Percentiles rank a stretch among this genome's conserved stretches.
These are phyloP conservation scores for Mohoua ochrocephala DNA, from an alignment of 2,113 vertebrate genomes.

Conservation along the genomic window DNA sequence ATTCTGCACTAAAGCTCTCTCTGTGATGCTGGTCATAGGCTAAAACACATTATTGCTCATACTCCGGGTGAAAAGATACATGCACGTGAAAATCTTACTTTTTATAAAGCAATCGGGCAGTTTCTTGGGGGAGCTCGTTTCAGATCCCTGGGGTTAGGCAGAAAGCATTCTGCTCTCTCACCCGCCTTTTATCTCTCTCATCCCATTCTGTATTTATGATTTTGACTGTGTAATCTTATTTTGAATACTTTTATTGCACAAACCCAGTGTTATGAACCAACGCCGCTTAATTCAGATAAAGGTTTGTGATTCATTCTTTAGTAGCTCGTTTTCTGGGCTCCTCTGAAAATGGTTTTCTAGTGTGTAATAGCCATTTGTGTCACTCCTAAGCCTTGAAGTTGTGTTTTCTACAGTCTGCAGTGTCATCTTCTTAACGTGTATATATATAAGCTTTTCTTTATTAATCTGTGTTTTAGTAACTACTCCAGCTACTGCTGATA, in stretches of 20 bases:
- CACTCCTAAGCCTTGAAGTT: background rate
- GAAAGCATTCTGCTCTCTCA: background rate
- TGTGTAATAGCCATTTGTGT: background rate
- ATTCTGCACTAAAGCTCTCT: background rate
- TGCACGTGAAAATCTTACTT: background rate
- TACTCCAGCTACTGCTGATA: slow-evolving; percentile 21
- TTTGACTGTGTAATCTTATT: slow-evolving; percentile 12
- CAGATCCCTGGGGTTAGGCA: background rate
- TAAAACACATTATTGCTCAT: background rate
- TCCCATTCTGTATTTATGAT: slow-evolving; percentile 1
- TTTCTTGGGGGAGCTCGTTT: background rate
- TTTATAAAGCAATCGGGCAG: background rate
- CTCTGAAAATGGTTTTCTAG: background rate
- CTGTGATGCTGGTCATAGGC: background rate
- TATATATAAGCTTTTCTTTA: background rate
- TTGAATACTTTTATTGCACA: background rate
- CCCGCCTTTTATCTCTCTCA: background rate
- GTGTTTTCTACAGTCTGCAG: background rate
- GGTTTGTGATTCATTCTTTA: background rate
- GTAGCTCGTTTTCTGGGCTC: background rate
- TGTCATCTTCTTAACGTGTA: background rate
- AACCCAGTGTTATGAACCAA: background rate
- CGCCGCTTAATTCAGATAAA: background rate
- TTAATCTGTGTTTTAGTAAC: slow-evolving; percentile 9
- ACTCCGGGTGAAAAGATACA: background rate